Percentiles rank a stretch among this genome's conserved stretches.
Conservation (phyloP, 30 jellyfish, hydroid and myxozoan genomes). For the Hydra vulgaris region DNA sequence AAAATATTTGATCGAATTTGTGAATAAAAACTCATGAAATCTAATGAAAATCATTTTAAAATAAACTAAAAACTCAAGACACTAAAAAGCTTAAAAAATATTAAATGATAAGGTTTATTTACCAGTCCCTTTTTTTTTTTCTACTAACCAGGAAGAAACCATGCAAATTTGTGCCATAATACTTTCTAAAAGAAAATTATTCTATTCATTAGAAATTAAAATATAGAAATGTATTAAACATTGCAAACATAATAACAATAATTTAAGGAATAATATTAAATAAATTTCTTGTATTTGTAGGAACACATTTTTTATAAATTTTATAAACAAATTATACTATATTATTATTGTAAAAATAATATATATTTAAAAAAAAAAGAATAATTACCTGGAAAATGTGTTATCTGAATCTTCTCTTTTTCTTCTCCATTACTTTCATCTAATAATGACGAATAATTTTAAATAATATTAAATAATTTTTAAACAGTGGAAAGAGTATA, state of each 20-base stretch:
- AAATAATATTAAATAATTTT: too few species aligned
- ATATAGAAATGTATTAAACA: not conserved
- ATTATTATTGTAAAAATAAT: too few species aligned
- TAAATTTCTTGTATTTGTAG: too few species aligned
- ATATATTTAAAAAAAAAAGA: not conserved
- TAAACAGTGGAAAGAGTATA: too few species aligned
- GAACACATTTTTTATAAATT: too few species aligned
- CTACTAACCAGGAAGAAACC: slow-evolving; percentile 75
- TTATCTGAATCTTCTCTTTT: slow-evolving; percentile 67
- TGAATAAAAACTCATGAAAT: slow-evolving; percentile 87
- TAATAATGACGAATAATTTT: not conserved
- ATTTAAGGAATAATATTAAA: too few species aligned
- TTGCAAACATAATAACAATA: too few species aligned
- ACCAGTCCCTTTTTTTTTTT: slow-evolving; percentile 59
- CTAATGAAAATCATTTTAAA: slow-evolving; percentile 16
- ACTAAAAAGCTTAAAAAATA: too few species aligned
- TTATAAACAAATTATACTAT: too few species aligned
- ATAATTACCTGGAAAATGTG: slow-evolving; percentile 54
- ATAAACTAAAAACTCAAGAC: not conserved
- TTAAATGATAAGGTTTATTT: too few species aligned
- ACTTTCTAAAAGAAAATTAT: slow-evolving; percentile 49
- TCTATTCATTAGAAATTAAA: too few species aligned
- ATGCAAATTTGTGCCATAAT: slow-evolving; percentile 72
- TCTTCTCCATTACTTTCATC: slow-evolving; percentile 50
- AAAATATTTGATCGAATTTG: slow-evolving; percentile 72